Percentiles rank a stretch among this genome's conserved stretches.
phyloP scores from a whole-genome alignment of 2,113 vertebrate species.

The Callopanchax toddi region DNA sequence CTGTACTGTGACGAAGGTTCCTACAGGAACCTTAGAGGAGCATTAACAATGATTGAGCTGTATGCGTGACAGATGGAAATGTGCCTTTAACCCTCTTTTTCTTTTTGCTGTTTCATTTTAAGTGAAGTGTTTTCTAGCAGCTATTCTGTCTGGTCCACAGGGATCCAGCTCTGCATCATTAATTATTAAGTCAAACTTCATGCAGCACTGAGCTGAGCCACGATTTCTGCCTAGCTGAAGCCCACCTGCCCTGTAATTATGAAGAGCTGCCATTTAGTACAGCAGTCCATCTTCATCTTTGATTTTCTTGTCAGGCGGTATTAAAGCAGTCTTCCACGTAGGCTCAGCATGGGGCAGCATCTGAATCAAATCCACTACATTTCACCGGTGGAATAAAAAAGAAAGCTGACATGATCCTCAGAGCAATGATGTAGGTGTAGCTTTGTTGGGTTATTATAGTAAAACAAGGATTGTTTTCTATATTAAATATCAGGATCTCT shows the following conservation, averaged over 20 bases:
- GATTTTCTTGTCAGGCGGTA: conserved; percentile 73
- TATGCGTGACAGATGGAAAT: conserved; percentile 23
- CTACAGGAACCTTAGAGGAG: too few species aligned
- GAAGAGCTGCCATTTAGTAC: conserved; percentile 71
- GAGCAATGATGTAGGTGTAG: conserved; percentile 17
- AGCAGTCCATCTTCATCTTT: conserved; percentile 70
- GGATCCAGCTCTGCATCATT: conserved; percentile 59
- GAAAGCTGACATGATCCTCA: conserved; percentile 32
- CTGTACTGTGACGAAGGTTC: too few species aligned
- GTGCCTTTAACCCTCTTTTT: conserved; percentile 34
- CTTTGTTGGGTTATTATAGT: background rate
- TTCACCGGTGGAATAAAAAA: conserved; percentile 47
- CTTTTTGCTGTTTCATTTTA: conserved; percentile 35
- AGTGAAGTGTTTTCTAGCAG: conserved; percentile 36
- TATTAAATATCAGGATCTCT: background rate
- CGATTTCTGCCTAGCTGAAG: conserved; percentile 65
- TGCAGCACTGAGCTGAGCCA: conserved; percentile 45
- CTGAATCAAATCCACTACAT: too few species aligned
- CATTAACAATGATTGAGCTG: too few species aligned
- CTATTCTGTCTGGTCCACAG: conserved; percentile 24
- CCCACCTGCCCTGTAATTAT: conserved; percentile 77
- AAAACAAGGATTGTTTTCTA: background rate
- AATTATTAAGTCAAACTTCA: conserved; percentile 56
- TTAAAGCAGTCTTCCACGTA: conserved; percentile 59
- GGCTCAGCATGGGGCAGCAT: conserved; percentile 53